These are phyloP conservation scores for Isichthys henryi DNA, from an alignment of 2,113 vertebrate genomes.

Conservation along the genomic window DNA sequence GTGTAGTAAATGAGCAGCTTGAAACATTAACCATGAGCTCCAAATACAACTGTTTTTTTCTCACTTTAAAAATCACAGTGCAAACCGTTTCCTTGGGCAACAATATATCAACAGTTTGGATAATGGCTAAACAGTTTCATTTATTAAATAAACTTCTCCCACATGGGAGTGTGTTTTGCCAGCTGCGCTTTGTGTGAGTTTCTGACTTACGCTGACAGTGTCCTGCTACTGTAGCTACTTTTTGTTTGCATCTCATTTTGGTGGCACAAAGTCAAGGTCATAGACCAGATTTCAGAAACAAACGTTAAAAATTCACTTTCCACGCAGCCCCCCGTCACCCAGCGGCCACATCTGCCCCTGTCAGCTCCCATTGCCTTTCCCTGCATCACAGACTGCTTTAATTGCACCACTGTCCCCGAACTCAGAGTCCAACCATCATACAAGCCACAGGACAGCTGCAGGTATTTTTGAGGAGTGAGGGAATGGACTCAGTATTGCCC, in stretches of 20 bases:
- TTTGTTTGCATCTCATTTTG: background rate
- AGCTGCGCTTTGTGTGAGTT: constrained; percentile 15
- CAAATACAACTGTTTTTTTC: constrained; percentile 37
- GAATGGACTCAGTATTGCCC: background rate
- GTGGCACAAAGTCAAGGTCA: background rate
- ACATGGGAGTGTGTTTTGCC: constrained; percentile 24
- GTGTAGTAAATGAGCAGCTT: constrained; percentile 36
- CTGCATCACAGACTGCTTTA: background rate
- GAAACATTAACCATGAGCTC: constrained; percentile 30
- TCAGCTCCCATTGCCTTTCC: background rate
- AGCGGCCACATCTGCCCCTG: background rate
- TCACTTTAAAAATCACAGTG: constrained; percentile 32
- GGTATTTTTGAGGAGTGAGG: background rate
- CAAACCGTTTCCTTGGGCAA: constrained; percentile 32
- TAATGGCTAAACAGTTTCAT: constrained; percentile 41
- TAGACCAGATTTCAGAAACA: background rate
- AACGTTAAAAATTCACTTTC: background rate
- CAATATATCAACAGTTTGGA: constrained; percentile 49
- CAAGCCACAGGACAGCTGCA: background rate
- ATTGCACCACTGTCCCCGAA: background rate
- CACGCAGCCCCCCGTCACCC: background rate
- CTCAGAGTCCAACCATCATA: background rate
- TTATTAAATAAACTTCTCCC: constrained; percentile 47
- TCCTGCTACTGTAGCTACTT: background rate
- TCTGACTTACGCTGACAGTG: background rate